Percentiles rank a stretch among this genome's conserved stretches.
Conservation (phyloP, 35 echinoderm and acorn worm genomes). For the Hemicentrotus pulcherrimus region DNA sequence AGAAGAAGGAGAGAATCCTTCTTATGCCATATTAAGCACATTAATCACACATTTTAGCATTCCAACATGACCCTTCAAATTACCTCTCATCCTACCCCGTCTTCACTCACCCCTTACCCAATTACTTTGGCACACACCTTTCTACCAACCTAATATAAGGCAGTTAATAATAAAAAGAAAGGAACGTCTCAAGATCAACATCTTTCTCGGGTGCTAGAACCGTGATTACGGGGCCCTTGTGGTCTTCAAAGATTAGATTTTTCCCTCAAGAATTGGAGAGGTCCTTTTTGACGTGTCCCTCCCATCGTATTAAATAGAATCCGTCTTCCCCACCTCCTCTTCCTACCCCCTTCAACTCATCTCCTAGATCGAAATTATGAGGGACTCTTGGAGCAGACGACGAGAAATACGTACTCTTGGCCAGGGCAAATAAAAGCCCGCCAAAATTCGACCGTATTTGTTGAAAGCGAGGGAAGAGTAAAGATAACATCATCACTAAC, state of each 20-base stretch:
- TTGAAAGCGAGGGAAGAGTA: slow-evolving; percentile 21
- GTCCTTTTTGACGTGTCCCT: background rate
- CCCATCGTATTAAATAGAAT: slow-evolving; percentile 3
- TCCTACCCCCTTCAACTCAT: background rate
- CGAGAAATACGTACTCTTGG: slow-evolving; percentile 12
- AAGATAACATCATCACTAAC: slow-evolving; percentile 48
- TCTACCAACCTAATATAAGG: background rate
- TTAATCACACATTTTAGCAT: too few species aligned
- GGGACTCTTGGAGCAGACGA: background rate
- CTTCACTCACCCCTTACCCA: background rate
- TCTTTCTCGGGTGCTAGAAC: slow-evolving; percentile 25
- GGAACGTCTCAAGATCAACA: background rate
- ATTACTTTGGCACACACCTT: slow-evolving; percentile 19
- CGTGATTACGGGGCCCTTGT: slow-evolving; percentile 12
- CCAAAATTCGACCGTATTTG: slow-evolving; percentile 37
- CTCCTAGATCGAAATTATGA: background rate
- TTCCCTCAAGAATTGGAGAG: background rate
- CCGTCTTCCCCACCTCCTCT: background rate
- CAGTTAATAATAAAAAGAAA: slow-evolving; percentile 19
- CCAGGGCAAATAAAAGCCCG: slow-evolving; percentile 32
- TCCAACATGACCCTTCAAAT: too few species aligned
- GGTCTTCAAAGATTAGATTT: slow-evolving; percentile 22
- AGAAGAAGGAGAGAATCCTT: too few species aligned
- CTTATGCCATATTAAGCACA: too few species aligned
- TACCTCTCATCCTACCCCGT: too few species aligned